Percentiles rank a stretch among this genome's conserved stretches.
phyloP scores from a whole-genome alignment of 1,140 invertebrate species.

The Dendrolimus punctatus region DNA sequence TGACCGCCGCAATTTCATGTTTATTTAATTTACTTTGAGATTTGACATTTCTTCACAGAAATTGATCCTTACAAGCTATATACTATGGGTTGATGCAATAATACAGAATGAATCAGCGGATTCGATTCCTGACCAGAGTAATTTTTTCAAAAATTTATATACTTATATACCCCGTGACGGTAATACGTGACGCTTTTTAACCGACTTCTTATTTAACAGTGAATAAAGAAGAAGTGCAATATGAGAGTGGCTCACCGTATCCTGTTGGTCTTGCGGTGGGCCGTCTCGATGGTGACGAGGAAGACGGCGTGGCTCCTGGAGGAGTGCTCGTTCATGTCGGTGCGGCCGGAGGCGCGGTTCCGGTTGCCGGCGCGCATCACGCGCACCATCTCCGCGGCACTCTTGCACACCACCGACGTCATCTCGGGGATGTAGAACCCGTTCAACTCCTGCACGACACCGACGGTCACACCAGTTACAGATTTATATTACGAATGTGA shows the following conservation, averaged over 20 bases:
- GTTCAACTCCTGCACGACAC: constrained; percentile 74
- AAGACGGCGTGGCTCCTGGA: constrained; percentile 99
- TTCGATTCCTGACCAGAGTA: too few relatives aligned
- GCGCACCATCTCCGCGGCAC: constrained; percentile 90
- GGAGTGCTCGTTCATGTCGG: constrained; percentile 99
- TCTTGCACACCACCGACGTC: constrained; percentile 92
- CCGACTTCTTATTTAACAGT: too few relatives aligned
- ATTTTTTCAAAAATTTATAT: too few relatives aligned
- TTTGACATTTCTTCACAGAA: too few relatives aligned
- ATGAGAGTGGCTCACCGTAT: constrained; percentile 55
- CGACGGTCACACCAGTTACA: neutral
- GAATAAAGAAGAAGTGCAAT: neutral
- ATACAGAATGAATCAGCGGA: too few relatives aligned
- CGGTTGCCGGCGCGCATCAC: constrained; percentile 92
- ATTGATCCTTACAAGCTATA: too few relatives aligned
- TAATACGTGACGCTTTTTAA: too few relatives aligned
- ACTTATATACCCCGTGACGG: too few relatives aligned
- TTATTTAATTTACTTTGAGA: too few relatives aligned
- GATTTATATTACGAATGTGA: too few relatives aligned
- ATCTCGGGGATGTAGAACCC: constrained; percentile 96
- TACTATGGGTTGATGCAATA: too few relatives aligned
- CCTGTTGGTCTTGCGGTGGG: constrained; percentile 79
- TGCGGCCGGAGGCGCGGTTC: constrained; percentile 92
- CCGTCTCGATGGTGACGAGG: constrained; percentile 97
- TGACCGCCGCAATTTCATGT: too few relatives aligned